Conservation (phyloP, 1,140 invertebrate genomes). For the Drosophila lini region DNA sequence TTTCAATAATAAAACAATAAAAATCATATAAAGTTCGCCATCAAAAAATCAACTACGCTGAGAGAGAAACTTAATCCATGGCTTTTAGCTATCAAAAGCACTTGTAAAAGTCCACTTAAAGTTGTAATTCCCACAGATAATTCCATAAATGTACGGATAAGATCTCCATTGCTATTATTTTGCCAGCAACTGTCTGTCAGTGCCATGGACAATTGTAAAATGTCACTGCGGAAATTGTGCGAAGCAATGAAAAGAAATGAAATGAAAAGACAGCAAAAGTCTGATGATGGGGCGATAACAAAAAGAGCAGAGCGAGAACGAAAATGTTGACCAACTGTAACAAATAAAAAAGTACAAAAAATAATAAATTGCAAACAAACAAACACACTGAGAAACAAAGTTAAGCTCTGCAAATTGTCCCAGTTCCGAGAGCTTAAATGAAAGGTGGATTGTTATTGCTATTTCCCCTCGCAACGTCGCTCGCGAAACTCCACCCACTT, state of each 20-base stretch:
- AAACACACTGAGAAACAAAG: constrained; percentile 40
- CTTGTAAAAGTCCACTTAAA: constrained; percentile 9
- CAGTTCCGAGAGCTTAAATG: constrained; percentile 62
- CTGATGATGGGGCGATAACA: constrained; percentile 53
- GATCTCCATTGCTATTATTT: constrained; percentile 41
- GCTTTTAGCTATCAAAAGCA: constrained; percentile 19
- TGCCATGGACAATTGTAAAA: constrained; percentile 66
- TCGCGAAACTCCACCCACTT: neutral
- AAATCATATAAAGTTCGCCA: neutral
- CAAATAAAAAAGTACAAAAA: constrained; percentile 26
- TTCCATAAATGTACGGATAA: constrained; percentile 29
- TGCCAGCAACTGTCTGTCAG: constrained; percentile 9
- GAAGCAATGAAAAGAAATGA: constrained; percentile 64
- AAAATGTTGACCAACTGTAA: constrained; percentile 63
- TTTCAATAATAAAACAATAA: neutral
- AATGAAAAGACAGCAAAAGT: constrained; percentile 60
- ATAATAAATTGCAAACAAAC: constrained; percentile 31
- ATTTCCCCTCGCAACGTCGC: neutral
- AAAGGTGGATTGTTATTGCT: constrained; percentile 52
- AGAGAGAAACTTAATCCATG: neutral
- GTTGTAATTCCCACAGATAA: constrained; percentile 37
- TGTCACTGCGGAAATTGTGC: constrained; percentile 75
- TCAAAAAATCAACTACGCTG: neutral
- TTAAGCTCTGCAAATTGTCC: constrained; percentile 69
- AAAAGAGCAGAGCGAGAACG: constrained; percentile 44